phyloP scores from a whole-genome alignment of 2,797 vertebrate genomes.

The Notolepis coatsorum region DNA sequence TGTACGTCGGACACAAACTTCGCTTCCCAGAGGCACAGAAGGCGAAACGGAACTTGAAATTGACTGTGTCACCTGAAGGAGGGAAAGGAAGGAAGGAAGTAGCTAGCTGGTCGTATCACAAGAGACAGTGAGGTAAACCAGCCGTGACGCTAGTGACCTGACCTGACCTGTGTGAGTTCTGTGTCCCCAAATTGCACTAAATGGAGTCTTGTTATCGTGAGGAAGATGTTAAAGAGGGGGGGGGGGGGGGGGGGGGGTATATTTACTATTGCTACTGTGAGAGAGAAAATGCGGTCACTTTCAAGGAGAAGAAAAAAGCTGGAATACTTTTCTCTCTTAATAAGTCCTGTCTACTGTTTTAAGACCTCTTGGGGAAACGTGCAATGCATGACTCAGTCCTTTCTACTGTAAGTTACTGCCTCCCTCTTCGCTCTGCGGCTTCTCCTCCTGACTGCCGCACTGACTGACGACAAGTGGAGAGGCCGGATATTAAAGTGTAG shows the following conservation, averaged over 20 bases:
- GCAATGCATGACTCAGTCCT: constrained; percentile 92
- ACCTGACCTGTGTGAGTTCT: constrained; percentile 59
- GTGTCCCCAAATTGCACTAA: constrained; percentile 81
- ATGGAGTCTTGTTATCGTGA: constrained; percentile 54
- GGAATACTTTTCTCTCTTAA: constrained; percentile 64
- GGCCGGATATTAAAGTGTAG: constrained; percentile 57
- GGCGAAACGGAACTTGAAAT: constrained; percentile 40
- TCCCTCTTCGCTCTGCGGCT: constrained; percentile 44
- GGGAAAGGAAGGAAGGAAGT: not conserved
- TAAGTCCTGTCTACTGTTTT: constrained; percentile 56
- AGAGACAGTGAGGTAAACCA: constrained; percentile 76
- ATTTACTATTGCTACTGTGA: constrained; percentile 83
- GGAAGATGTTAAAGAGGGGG: constrained; percentile 67
- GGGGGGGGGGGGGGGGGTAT: constrained; percentile 60
- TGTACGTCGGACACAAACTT: constrained; percentile 33
- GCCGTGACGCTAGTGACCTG: constrained; percentile 62
- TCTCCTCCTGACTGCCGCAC: constrained; percentile 60
- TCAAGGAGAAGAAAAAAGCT: constrained; percentile 74
- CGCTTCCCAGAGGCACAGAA: constrained; percentile 40
- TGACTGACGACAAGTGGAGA: constrained; percentile 40
- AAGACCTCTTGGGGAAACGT: constrained; percentile 83
- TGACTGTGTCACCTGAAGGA: constrained; percentile 14
- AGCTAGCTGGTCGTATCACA: constrained; percentile 22
- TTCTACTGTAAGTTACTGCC: constrained; percentile 64
- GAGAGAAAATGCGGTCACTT: constrained; percentile 49